These are phyloP conservation scores for Scrobipalpa atriplicella DNA, from an alignment of 2,888 invertebrate genomes.

Conservation along the genomic window DNA sequence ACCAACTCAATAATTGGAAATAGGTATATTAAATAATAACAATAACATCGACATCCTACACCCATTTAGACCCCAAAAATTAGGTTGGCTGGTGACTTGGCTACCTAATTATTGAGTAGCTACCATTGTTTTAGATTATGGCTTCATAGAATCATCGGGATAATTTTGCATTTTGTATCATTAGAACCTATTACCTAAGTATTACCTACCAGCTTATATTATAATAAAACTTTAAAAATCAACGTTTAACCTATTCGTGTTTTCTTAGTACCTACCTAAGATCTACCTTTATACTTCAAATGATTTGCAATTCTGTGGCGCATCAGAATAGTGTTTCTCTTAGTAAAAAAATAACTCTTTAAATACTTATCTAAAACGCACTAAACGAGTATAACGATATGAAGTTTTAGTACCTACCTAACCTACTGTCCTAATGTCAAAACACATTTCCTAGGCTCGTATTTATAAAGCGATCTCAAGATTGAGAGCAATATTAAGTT, in stretches of 20 bases:
- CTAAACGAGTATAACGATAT: no score
- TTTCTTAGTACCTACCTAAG: constrained; percentile 1
- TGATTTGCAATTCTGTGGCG: neutral
- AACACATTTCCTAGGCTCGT: no score
- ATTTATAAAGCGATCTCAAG: no score
- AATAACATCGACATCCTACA: neutral
- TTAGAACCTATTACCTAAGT: neutral
- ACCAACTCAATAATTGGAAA: neutral
- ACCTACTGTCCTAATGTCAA: no score
- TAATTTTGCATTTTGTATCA: neutral
- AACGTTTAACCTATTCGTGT: neutral
- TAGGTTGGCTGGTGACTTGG: constrained; percentile 3
- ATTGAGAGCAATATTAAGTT: no score
- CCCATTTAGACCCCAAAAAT: neutral
- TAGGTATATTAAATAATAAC: neutral
- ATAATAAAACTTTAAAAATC: neutral
- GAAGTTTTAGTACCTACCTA: no score
- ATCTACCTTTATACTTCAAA: neutral
- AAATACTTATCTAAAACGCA: no score
- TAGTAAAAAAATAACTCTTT: no score
- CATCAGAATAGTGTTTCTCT: neutral
- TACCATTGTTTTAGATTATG: neutral
- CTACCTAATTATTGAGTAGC: neutral
- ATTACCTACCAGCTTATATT: neutral
- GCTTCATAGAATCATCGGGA: neutral